Percentiles rank a stretch among this genome's conserved stretches.
Evolutionary conservation across 1,140 invertebrate genomes (phyloP).

Genomic region (Tetragnatha versicolor): DNA sequence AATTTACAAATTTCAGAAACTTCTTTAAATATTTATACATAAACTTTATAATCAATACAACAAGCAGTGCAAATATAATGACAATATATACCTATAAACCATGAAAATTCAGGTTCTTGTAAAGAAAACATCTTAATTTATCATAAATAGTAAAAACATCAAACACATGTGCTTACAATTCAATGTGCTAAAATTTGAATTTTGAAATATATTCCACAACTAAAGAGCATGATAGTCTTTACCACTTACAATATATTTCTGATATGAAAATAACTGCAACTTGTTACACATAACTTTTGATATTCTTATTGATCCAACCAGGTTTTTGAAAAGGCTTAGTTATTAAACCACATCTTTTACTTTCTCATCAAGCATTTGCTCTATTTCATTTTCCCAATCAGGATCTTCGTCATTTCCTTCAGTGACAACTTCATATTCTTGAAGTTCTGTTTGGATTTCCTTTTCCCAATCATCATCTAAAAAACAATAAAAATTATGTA

Average conservation of each 20-base stretch:
- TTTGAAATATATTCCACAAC: no score
- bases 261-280: conserved; percentile 30
- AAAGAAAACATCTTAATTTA: no score
- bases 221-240: no score
- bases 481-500: background rate
- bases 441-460: conserved; percentile 88
- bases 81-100: no score
- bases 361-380: conserved; percentile 69
- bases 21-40: no score
- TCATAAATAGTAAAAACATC: no score
- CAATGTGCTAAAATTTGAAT: conserved; percentile 7
- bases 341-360: conserved; percentile 55
- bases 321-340: no score
- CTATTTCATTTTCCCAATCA: conserved; percentile 70
- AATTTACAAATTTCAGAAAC: no score
- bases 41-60: no score
- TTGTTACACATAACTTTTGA: background rate
- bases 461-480: conserved; percentile 91
- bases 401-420: conserved; percentile 65
- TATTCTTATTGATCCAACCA: no score
- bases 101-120: no score
- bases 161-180: background rate
- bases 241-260: background rate
- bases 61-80: no score
- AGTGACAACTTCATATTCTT: conserved; percentile 87